Evolutionary conservation across 1,140 invertebrate species (phyloP), one percentile per base, ranked within the genome.

Genomic region (Brachionus calyciflorus): DNA sequence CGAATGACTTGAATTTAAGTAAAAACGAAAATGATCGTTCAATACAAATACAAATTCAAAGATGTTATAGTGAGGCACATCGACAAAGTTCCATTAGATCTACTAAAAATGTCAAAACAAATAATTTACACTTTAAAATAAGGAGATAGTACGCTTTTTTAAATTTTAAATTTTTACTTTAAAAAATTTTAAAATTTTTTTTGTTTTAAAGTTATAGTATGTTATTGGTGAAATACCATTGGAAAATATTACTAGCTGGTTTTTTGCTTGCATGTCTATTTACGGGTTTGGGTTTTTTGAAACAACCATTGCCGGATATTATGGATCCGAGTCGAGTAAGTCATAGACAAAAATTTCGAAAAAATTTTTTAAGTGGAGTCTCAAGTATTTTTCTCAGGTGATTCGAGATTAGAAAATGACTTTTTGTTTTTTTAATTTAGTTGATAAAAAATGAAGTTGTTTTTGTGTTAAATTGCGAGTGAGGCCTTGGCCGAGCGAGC

Each of bases 181-280:
- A 2, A 17, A 60, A 60, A 33, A 60, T 21, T 12, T n/a, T 4
- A 37, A 60, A 60, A 60, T 63, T 33, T 41, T 24, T 65, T 12
- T 41, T 65, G 12, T 17, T n/a, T 65, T 63, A n/a, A n/a, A 76
- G 70, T 24, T 76, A 76, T 40, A 55, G 48, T 26, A 76, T 7
- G 12, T 28, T 76, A 44, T 44, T 76, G 17, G 70, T 76, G 1
- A 76, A 46, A 33, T 55, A 76, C 49, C 49, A 76, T 53, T 76
- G 51, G 28, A 10, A 55, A 21, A 24, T 76, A 21, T 44, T 76
- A 10, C 28, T 76, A 44, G 12, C 40, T 41, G 70, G 70, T 7
- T 1, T 73, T 9, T 33, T 76, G 5, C n/a, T 76, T 10, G 21
- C 49, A 7, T 41, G 49, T 9, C 9, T 30, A 10, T 37, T 73